Conservation (phyloP, 1,140 invertebrate genomes). For the Brachionus rotundiformis region DNA sequence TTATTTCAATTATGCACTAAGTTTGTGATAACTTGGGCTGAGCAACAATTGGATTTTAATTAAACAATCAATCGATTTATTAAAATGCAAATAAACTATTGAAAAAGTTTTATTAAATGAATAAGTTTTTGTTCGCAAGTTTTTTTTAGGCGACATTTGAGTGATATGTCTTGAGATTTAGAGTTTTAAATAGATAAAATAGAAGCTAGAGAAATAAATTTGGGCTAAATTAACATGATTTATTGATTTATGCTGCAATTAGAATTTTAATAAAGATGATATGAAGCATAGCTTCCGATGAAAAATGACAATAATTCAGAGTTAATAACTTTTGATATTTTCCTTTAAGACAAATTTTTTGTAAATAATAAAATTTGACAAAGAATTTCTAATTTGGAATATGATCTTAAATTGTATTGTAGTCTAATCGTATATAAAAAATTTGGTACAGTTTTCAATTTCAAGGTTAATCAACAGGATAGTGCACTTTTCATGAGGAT, state of each 20-base stretch:
- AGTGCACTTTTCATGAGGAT: no score
- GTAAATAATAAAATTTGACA: no score
- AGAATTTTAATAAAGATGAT: neutral
- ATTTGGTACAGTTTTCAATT: no score
- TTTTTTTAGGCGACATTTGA: neutral
- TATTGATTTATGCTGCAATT: neutral
- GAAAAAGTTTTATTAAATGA: neutral
- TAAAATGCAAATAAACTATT: conserved; percentile 5
- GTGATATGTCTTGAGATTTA: neutral
- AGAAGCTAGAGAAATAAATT: neutral
- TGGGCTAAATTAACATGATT: conserved; percentile 4
- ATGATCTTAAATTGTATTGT: no score
- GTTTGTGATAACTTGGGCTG: neutral
- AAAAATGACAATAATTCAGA: neutral
- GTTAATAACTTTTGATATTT: conserved; percentile 5
- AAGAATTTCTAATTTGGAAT: no score
- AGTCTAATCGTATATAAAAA: no score
- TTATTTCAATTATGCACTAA: neutral
- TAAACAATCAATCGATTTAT: neutral
- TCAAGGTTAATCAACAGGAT: no score
- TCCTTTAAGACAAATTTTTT: no score
- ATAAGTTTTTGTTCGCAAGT: neutral
- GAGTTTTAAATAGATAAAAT: neutral
- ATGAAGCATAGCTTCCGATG: neutral
- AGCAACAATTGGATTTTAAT: neutral